phyloP scores from a whole-genome alignment of 1,140 invertebrate genomes.

The Panulirus ornatus region DNA sequence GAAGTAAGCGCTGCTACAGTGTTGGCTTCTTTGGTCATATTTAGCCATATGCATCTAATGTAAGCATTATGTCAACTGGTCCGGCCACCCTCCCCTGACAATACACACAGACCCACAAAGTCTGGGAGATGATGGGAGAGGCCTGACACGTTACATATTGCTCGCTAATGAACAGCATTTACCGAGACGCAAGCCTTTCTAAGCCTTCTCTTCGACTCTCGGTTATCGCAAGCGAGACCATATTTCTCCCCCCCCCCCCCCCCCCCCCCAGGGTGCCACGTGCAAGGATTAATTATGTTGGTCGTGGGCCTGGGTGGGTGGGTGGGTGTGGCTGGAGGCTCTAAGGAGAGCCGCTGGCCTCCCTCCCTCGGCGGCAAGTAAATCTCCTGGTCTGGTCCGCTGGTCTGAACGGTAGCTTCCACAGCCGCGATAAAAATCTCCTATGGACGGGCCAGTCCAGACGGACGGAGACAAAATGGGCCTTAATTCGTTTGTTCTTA shows the following conservation, averaged over 20 bases:
- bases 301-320: neutral
- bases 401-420: neutral
- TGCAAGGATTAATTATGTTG: neutral
- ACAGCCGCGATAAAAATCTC: neutral
- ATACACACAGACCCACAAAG: too few relatives aligned
- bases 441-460: neutral
- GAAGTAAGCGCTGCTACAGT: too few relatives aligned
- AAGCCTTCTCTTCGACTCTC: too few relatives aligned
- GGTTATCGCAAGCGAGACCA: too few relatives aligned
- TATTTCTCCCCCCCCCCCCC: neutral
- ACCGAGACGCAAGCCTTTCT: neutral
- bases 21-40: too few relatives aligned
- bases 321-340: neutral
- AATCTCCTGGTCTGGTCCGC: neutral
- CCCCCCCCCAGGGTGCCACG: neutral
- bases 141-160: conserved; percentile 1
- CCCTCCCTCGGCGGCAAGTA: neutral
- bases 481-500: conserved; percentile 1
- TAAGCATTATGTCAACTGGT: too few relatives aligned
- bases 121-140: neutral
- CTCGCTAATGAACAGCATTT: conserved; percentile 20
- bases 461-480: neutral
- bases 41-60: too few relatives aligned
- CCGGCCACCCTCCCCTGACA: too few relatives aligned
- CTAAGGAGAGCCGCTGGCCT: neutral